These are phyloP conservation scores for Clarias fuscus DNA, from an alignment of 2,797 vertebrate genomes.

Conservation along the genomic window DNA sequence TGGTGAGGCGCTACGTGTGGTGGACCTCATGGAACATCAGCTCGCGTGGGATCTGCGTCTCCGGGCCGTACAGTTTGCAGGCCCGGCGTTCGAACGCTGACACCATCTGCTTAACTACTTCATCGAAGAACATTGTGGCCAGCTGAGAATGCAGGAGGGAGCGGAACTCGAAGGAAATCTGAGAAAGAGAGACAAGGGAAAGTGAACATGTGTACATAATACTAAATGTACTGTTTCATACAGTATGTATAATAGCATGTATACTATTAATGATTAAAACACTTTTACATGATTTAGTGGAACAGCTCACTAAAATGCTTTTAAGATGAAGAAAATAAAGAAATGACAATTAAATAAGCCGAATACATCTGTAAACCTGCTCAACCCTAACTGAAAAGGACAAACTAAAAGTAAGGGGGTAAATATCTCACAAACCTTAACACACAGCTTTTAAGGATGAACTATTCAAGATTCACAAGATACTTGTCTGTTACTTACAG, in stretches of 20 bases:
- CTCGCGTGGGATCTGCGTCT: constrained; percentile 90
- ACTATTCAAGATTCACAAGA: neutral
- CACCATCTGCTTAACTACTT: constrained; percentile 97
- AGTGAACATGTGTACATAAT: neutral
- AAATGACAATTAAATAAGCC: no score
- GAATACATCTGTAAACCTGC: neutral
- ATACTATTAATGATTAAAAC: neutral
- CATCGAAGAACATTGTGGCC: constrained; percentile 89
- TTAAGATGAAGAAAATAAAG: no score
- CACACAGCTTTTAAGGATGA: neutral
- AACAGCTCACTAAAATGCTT: neutral
- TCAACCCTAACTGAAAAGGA: neutral
- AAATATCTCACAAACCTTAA: neutral
- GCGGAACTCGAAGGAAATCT: constrained; percentile 96
- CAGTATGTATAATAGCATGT: neutral
- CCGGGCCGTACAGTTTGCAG: constrained; percentile 80
- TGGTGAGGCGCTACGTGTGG: constrained; percentile 77
- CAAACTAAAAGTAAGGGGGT: neutral
- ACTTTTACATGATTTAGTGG: neutral
- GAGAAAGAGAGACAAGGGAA: constrained; percentile 42
- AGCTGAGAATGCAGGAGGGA: constrained; percentile 93
- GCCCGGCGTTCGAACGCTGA: constrained; percentile 89
- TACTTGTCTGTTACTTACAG: constrained; percentile 76
- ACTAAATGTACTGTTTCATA: neutral
- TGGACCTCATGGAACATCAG: constrained; percentile 94